Evolutionary conservation across 2,113 vertebrate species (phyloP).

Genomic region (Sinocyclocheilus anophthalmus): DNA sequence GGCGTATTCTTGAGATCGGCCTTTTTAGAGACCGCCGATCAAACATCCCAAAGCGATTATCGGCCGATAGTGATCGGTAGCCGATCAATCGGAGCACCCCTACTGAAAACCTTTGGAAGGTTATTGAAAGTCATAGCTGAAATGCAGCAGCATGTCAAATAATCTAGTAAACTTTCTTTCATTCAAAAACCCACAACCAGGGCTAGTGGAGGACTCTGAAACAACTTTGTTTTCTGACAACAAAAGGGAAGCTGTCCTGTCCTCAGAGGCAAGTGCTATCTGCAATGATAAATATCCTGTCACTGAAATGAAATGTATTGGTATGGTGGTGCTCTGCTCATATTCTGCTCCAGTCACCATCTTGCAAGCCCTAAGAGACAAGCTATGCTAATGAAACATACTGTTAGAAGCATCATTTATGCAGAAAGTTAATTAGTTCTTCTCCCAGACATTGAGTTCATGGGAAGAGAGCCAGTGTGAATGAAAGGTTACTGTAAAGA

Average conservation of each 20-base stretch:
- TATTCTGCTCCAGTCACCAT: neutral
- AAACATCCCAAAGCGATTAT: too few relatives aligned
- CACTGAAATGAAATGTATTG: neutral
- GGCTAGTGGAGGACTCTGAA: neutral
- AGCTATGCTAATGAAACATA: conserved; percentile 26
- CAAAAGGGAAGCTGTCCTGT: neutral
- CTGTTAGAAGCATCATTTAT: conserved; percentile 33
- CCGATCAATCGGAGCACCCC: too few relatives aligned
- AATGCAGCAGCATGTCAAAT: neutral
- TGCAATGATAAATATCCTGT: neutral
- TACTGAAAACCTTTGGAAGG: neutral
- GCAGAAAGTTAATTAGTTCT: conserved; percentile 24
- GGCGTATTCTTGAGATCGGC: too few relatives aligned
- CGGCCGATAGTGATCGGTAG: too few relatives aligned
- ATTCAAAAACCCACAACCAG: neutral
- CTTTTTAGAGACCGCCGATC: too few relatives aligned
- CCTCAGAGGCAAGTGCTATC: neutral
- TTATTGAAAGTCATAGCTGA: neutral
- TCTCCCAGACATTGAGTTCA: neutral
- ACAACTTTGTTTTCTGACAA: neutral
- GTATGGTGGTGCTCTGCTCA: neutral
- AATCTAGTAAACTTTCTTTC: neutral
- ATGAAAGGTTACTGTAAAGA: neutral
- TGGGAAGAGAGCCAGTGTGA: conserved; percentile 13
- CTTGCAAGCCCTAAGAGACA: conserved; percentile 2